Conservation (phyloP, 1,140 invertebrate genomes). For the Drosophila malerkotliana region DNA sequence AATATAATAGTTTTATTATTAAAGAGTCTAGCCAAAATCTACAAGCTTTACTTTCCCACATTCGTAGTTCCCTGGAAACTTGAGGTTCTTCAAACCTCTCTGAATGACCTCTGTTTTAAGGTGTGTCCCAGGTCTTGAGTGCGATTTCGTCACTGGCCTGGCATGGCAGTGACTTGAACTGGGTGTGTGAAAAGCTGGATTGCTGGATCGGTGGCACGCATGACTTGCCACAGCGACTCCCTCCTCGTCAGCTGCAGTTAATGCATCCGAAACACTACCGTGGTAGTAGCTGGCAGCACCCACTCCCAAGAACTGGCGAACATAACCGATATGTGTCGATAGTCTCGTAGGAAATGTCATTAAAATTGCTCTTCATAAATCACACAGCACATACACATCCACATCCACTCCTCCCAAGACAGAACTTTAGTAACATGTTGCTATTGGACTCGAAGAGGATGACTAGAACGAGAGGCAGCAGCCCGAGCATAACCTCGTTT, state of each 20-base stretch:
- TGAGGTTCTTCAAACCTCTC: not conserved
- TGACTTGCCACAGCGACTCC: slow-evolving; percentile 61
- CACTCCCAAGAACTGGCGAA: slow-evolving; percentile 31
- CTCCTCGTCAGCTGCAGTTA: slow-evolving; percentile 39
- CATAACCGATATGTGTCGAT: slow-evolving; percentile 70
- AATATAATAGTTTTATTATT: not conserved
- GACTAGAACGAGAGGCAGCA: slow-evolving; percentile 43
- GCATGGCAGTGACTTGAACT: slow-evolving; percentile 13
- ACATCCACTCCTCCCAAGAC: slow-evolving; percentile 46
- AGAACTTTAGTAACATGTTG: slow-evolving; percentile 37
- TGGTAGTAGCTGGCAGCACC: slow-evolving; percentile 30
- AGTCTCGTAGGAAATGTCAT: slow-evolving; percentile 79
- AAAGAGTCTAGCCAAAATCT: not conserved
- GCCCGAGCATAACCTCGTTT: slow-evolving; percentile 79
- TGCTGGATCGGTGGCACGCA: slow-evolving; percentile 49
- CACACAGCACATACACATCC: slow-evolving; percentile 64
- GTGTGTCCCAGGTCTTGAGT: slow-evolving; percentile 57
- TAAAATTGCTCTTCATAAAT: slow-evolving; percentile 83
- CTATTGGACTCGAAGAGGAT: slow-evolving; percentile 3
- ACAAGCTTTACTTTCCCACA: not conserved
- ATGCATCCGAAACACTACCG: slow-evolving; percentile 28
- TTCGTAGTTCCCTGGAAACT: not conserved
- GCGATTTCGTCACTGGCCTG: slow-evolving; percentile 29
- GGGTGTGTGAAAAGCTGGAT: slow-evolving; percentile 15
- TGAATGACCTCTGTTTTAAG: slow-evolving; percentile 14